Percentiles rank a stretch among this genome's conserved stretches.
phyloP scores from a whole-genome alignment of 2,113 vertebrate species.

The Peromyscus polionotus region DNA sequence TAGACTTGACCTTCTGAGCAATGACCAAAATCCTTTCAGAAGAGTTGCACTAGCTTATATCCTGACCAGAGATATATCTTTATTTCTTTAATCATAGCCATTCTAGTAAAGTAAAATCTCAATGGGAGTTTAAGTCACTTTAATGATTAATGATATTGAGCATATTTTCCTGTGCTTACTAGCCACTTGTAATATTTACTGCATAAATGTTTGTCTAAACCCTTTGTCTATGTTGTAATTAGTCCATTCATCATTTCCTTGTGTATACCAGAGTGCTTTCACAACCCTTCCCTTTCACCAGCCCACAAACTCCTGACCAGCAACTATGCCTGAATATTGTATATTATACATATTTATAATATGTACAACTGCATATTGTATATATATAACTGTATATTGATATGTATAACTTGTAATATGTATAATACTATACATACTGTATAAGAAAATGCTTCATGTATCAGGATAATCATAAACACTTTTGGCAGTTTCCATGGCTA shows the following conservation, averaged over 20 bases:
- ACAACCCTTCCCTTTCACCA: background rate
- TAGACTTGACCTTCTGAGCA: background rate
- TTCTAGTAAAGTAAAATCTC: background rate
- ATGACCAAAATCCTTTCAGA: background rate
- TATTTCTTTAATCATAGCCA: background rate
- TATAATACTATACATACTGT: background rate
- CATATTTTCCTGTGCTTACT: background rate
- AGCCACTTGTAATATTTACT: background rate
- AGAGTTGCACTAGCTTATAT: background rate
- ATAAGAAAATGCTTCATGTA: background rate
- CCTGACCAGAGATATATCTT: background rate
- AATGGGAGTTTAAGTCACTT: background rate
- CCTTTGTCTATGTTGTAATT: background rate
- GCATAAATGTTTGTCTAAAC: background rate
- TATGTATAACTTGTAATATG: too few species aligned
- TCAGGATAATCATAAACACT: background rate
- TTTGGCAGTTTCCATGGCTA: background rate
- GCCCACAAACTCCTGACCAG: background rate
- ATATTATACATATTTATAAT: background rate
- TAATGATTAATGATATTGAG: background rate
- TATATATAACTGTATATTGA: too few species aligned
- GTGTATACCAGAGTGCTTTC: background rate
- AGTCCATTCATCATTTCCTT: background rate
- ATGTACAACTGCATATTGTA: background rate
- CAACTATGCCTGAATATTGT: background rate